phyloP scores from a whole-genome alignment of 2,797 vertebrate genomes.

The Amazona ochrocephala region DNA sequence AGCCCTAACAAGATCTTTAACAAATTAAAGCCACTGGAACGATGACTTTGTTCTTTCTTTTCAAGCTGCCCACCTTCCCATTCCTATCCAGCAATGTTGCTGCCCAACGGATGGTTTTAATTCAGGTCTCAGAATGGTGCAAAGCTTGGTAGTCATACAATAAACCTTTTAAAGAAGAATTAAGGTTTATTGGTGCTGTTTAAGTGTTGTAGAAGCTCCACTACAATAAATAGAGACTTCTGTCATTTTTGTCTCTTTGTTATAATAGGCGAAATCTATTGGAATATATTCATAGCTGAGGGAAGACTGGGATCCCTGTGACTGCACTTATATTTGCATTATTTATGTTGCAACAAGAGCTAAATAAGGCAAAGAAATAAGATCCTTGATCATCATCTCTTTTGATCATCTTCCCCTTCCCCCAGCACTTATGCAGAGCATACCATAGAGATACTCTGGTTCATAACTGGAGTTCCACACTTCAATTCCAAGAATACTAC shows the following conservation, averaged over 20 bases:
- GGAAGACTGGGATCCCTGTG: slow-evolving; percentile 47
- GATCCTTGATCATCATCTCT: slow-evolving; percentile 52
- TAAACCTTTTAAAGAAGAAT: slow-evolving; percentile 25
- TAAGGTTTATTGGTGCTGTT: background rate
- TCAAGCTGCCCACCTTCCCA: background rate
- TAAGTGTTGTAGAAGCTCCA: slow-evolving; percentile 8
- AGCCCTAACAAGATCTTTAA: slow-evolving; percentile 31
- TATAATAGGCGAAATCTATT: slow-evolving; percentile 38
- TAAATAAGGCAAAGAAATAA: slow-evolving; percentile 52
- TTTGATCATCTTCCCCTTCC: slow-evolving; percentile 47
- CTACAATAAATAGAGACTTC: background rate
- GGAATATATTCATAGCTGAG: slow-evolving; percentile 51
- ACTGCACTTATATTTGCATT: slow-evolving; percentile 56
- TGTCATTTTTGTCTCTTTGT: background rate
- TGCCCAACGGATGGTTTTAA: slow-evolving; percentile 48
- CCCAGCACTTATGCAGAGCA: background rate
- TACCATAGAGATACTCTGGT: background rate
- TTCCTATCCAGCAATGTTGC: background rate
- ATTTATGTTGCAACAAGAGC: slow-evolving; percentile 65
- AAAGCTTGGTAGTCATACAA: background rate
- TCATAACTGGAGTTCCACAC: background rate
- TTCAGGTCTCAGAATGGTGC: slow-evolving; percentile 2
- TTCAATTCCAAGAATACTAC: background rate
- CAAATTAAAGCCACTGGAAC: slow-evolving; percentile 53
- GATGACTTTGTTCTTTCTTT: slow-evolving; percentile 50